phyloP scores from a whole-genome alignment of 92 coral and sea anemone genomes.

The Palythoa grandiflora region DNA sequence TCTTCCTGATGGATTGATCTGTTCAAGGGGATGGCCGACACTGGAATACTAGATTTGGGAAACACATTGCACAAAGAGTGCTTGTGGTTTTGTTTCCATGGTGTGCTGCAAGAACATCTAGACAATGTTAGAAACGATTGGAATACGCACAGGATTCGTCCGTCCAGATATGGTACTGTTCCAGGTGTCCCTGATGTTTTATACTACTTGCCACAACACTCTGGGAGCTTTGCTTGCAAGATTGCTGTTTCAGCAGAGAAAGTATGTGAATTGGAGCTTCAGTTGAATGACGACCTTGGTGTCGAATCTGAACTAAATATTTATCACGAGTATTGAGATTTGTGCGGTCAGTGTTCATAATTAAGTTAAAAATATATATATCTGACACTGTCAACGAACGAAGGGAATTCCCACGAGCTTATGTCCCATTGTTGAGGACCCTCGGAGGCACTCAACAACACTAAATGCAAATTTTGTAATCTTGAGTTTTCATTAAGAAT shows the following conservation, averaged over 20 bases:
- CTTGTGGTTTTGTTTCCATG: slow-evolving; percentile 44
- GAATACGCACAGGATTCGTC: slow-evolving; percentile 6
- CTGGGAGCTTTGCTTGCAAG: not conserved
- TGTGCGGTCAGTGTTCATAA: too few relatives aligned
- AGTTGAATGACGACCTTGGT: not conserved
- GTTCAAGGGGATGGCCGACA: slow-evolving; percentile 41
- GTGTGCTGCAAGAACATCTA: slow-evolving; percentile 4
- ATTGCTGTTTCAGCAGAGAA: not conserved
- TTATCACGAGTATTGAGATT: slow-evolving; percentile 5
- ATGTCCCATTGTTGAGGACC: too few relatives aligned
- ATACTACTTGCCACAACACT: not conserved
- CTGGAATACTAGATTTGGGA: slow-evolving; percentile 50
- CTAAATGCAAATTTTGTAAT: too few relatives aligned
- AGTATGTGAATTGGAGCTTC: slow-evolving; percentile 10
- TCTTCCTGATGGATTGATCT: slow-evolving; percentile 56
- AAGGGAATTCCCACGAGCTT: too few relatives aligned
- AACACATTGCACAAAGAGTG: slow-evolving; percentile 46
- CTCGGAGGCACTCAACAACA: too few relatives aligned
- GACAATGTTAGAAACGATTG: not conserved
- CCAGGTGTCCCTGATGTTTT: slow-evolving; percentile 9
- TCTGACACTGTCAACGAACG: too few relatives aligned
- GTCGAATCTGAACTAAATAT: slow-evolving; percentile 12
- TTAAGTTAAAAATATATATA: too few relatives aligned
- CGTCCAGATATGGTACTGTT: slow-evolving; percentile 5
- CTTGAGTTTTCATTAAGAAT: too few relatives aligned